phyloP scores from a whole-genome alignment of 2,113 vertebrate genomes.

The Cacatua alba region DNA sequence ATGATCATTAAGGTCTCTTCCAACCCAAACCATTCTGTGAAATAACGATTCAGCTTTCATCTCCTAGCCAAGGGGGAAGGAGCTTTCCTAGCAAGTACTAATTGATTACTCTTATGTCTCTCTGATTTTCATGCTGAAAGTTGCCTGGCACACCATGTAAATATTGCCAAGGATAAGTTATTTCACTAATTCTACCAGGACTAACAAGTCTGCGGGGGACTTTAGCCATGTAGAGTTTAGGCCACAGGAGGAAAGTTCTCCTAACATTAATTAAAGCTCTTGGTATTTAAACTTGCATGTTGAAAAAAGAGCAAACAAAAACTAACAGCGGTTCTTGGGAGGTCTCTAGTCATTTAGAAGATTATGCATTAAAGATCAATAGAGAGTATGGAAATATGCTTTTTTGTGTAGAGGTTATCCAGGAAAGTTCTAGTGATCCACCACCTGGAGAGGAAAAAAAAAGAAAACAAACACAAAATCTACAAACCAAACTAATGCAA shows the following conservation, averaged over 20 bases:
- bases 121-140: constrained; percentile 14
- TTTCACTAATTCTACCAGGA: constrained; percentile 61
- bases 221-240: constrained; percentile 71
- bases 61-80: background rate
- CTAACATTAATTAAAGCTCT: constrained; percentile 79
- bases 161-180: constrained; percentile 31
- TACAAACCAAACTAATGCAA: background rate
- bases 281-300: constrained; percentile 65
- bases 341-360: constrained; percentile 68
- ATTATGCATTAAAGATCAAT: constrained; percentile 68
- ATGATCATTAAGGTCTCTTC: background rate
- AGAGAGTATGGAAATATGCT: constrained; percentile 30
- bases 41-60: constrained; percentile 3
- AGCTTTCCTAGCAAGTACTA: constrained; percentile 13
- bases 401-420: constrained; percentile 4
- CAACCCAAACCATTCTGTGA: background rate
- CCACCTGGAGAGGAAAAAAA: background rate
- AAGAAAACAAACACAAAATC: background rate
- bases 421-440: constrained; percentile 7
- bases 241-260: constrained; percentile 69
- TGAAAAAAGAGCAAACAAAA: constrained; percentile 20
- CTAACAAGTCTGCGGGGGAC: constrained; percentile 68
- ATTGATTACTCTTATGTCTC: constrained; percentile 43
- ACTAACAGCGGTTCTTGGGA: constrained; percentile 62
- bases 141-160: constrained; percentile 36